Evolutionary conservation across 2,888 invertebrate species (phyloP), one percentile per base, ranked within the genome.

Genomic region (Mongoloraphidia duomilia): DNA sequence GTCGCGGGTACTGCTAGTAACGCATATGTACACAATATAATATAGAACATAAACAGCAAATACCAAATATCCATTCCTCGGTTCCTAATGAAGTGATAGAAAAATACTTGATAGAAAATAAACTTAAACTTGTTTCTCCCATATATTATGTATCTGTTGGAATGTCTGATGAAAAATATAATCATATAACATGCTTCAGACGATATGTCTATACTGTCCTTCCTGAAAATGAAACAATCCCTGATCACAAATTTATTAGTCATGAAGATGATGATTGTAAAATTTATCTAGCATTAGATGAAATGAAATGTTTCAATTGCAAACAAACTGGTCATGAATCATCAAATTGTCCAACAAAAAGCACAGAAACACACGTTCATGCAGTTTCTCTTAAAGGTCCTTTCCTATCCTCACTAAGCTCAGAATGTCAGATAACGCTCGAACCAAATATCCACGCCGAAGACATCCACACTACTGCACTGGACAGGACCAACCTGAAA

Each of bases 211-310:
- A n/a, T n/a, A n/a, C n/a, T 52, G 9, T 40, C 52, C 50, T 50
- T 1, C 50, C 54, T 1, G 57, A 57, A 14, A 34, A 51, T n/a
- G 9, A 3, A 4, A 49, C 50, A 37, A 44, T 56, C 12, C 53
- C 53, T 1, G 50, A 50, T n/a, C 47, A 52, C 1, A n/a, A 54
- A 0, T 49, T 52, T 46, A 46, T 54, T 10, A 46, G 44, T 2
- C 50, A 43, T 13, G 55, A 54, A 2, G 35, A 50, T 0, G 50
- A 50, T 6, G 49, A 26, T 3, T 52, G n/a, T n/a, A n/a, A n/a
- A n/a, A n/a, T n/a, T n/a, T n/a, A n/a, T n/a, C 9, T 49, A n/a
- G n/a, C n/a, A n/a, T n/a, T n/a, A n/a, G n/a, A n/a, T n/a, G n/a
- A n/a, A n/a, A n/a, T n/a, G n/a, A 38, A 26, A 8, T 46, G 46